phyloP scores from a whole-genome alignment of 2,888 invertebrate species.

The Stenchaetothrips biformis region DNA sequence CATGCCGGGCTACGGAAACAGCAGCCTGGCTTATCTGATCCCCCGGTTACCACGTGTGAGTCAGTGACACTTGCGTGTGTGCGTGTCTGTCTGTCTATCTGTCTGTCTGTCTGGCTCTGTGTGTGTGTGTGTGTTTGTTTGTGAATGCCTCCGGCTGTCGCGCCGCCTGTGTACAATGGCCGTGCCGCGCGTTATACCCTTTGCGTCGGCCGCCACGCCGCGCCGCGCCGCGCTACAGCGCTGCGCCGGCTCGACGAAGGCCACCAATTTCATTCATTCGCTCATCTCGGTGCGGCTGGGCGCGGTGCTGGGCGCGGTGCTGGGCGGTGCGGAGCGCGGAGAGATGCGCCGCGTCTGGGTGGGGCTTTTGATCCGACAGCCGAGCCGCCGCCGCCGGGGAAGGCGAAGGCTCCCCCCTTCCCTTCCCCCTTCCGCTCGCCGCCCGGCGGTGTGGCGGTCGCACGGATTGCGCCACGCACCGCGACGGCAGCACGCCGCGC shows the following conservation, averaged over 20 bases:
- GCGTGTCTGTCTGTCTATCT: no score
- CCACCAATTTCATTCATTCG: slow-evolving; percentile 8
- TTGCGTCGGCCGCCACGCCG: not conserved
- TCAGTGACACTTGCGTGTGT: no score
- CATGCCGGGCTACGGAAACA: not conserved
- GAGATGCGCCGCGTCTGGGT: not conserved
- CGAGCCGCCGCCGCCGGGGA: not conserved
- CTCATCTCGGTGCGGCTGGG: not conserved
- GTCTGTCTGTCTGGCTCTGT: not conserved
- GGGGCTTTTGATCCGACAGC: not conserved
- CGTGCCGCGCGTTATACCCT: not conserved
- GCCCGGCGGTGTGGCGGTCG: not conserved
- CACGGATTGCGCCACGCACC: not conserved
- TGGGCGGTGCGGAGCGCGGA: not conserved
- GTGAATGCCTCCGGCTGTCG: not conserved
- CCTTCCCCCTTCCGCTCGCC: not conserved
- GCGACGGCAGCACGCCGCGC: not conserved
- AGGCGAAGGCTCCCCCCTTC: not conserved
- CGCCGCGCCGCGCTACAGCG: not conserved
- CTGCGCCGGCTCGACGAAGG: not conserved
- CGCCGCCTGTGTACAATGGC: not conserved
- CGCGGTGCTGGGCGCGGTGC: not conserved
- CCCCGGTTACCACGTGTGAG: no score
- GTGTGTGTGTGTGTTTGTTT: not conserved
- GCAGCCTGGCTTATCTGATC: not conserved